A percentile compares a stretch with the other conserved stretches of the same genome.
phyloP scores from a whole-genome alignment of 1,140 invertebrate genomes.

The Leptopilina clavipes region DNA sequence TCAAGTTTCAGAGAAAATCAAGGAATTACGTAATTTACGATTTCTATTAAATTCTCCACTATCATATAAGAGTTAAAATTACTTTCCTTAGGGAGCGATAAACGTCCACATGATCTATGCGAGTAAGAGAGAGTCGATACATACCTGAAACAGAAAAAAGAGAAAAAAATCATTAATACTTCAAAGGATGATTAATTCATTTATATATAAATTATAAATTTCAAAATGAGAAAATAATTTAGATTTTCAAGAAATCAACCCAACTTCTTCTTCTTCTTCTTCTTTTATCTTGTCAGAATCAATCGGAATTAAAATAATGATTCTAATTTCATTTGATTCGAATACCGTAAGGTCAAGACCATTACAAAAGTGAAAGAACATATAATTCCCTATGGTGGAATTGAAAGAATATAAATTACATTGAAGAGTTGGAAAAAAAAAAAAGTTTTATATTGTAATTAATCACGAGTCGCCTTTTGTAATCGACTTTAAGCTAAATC shows the following conservation, averaged over 20 bases:
- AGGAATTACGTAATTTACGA: constrained; percentile 12
- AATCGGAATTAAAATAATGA: constrained; percentile 3
- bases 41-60: constrained; percentile 17
- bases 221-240: background rate
- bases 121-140: background rate
- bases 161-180: background rate
- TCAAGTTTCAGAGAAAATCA: background rate
- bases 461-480: background rate
- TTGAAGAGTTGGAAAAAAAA: constrained; percentile 1
- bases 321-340: background rate
- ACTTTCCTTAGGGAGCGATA: constrained; percentile 9
- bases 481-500: constrained; percentile 25
- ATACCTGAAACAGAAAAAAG: constrained; percentile 10
- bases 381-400: background rate
- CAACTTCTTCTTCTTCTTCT: no score
- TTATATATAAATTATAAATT: background rate
- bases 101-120: constrained; percentile 26
- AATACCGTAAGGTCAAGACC: background rate
- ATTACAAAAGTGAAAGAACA: background rate
- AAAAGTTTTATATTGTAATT: background rate
- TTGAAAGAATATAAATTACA: constrained; percentile 20
- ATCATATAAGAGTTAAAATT: background rate
- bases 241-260: background rate
- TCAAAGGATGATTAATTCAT: background rate
- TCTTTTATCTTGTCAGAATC: background rate